Conservation (phyloP, 2,113 vertebrate species). For the Ceratotherium simum region DNA sequence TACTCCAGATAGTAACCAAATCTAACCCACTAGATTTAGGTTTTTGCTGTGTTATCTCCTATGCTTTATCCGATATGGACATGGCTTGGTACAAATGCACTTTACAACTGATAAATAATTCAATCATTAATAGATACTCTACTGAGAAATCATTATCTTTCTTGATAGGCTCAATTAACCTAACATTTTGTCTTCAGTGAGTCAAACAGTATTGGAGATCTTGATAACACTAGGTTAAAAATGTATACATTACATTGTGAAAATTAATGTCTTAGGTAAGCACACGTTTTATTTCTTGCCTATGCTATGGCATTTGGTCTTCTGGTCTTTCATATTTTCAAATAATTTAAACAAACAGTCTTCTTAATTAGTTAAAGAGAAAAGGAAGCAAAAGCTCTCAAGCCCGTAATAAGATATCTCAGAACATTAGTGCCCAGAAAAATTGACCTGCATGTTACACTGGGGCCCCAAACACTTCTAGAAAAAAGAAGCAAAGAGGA, state of each 20-base stretch:
- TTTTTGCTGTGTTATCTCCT: not conserved
- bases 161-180: slow-evolving; percentile 51
- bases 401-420: not conserved
- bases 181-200: slow-evolving; percentile 4
- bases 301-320: slow-evolving; percentile 10
- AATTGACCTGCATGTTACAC: not conserved
- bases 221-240: slow-evolving; percentile 20
- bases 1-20: slow-evolving; percentile 12
- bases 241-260: not conserved
- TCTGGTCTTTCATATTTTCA: slow-evolving; percentile 2
- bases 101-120: slow-evolving; percentile 42
- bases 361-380: not conserved
- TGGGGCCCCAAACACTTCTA: not conserved
- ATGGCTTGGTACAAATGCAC: not conserved
- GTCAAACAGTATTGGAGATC: not conserved
- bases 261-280: slow-evolving; percentile 16
- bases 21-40: not conserved
- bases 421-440: not conserved
- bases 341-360: slow-evolving; percentile 26
- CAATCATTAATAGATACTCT: slow-evolving; percentile 40
- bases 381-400: slow-evolving; percentile 35
- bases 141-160: slow-evolving; percentile 34
- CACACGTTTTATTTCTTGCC: slow-evolving; percentile 14
- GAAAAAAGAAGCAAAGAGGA: not conserved
- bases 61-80: not conserved